Evolutionary conservation across 2,113 vertebrate genomes (phyloP).

Genomic region (Sigmodon hispidus): DNA sequence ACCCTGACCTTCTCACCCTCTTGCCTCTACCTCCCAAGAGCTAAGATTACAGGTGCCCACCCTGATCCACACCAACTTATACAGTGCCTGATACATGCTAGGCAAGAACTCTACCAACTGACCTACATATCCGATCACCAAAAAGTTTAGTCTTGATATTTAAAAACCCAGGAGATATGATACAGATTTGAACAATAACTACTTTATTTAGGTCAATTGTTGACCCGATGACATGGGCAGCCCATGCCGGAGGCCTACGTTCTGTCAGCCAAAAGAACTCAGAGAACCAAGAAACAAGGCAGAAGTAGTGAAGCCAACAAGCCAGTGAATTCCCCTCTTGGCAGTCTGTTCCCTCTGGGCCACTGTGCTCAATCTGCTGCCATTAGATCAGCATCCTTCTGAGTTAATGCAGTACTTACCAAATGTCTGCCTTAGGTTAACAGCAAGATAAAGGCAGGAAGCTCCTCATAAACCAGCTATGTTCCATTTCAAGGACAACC

Average conservation of each 20-base stretch:
- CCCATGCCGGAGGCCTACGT: not conserved
- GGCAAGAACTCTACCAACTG: not conserved
- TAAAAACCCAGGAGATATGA: constrained; percentile 2
- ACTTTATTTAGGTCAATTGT: not conserved
- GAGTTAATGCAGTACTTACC: not conserved
- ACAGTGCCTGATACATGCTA: no score
- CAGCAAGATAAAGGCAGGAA: not conserved
- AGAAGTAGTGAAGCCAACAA: not conserved
- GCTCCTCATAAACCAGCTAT: not conserved
- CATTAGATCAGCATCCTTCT: not conserved
- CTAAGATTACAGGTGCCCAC: not conserved
- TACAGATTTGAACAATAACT: not conserved
- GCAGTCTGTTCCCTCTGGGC: not conserved
- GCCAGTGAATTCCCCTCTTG: not conserved
- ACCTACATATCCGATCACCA: not conserved
- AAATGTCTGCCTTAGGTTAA: not conserved
- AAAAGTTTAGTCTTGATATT: constrained; percentile 22
- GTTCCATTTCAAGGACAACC: not conserved
- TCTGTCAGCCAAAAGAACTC: not conserved
- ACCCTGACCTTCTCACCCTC: not conserved
- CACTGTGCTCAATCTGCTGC: not conserved
- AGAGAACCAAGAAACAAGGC: not conserved
- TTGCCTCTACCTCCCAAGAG: not conserved
- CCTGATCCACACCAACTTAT: not conserved
- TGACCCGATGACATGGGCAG: not conserved